Percentiles rank a stretch among this genome's conserved stretches.
Evolutionary conservation across 2,113 vertebrate genomes (phyloP).

Genomic region (Plecotus auritus): DNA sequence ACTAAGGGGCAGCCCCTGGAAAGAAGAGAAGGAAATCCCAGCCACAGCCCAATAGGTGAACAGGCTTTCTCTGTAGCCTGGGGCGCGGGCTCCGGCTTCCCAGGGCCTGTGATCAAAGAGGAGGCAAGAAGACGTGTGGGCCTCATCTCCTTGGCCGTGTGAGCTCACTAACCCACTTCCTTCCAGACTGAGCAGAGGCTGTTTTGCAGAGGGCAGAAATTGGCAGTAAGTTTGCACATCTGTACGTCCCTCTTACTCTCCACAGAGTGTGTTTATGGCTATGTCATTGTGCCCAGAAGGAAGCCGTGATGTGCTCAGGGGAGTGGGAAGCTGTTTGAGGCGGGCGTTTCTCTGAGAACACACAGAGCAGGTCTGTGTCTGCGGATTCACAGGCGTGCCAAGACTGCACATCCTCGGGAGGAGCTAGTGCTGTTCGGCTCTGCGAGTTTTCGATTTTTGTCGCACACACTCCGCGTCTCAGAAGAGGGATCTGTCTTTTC

Average conservation of each 20-base stretch:
- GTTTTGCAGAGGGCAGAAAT: not conserved
- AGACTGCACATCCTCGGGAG: constrained; percentile 37
- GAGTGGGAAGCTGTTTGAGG: not conserved
- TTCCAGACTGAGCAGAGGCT: constrained; percentile 2
- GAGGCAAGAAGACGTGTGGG: not conserved
- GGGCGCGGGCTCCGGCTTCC: constrained; percentile 15
- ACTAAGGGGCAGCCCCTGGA: not conserved
- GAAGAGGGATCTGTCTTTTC: constrained; percentile 82
- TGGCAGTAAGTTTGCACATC: accelerated
- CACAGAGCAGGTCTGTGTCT: not conserved
- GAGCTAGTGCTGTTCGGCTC: constrained; percentile 51
- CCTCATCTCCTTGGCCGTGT: constrained; percentile 59
- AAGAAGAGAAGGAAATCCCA: constrained; percentile 7
- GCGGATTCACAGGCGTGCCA: constrained; percentile 21
- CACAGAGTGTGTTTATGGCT: not conserved
- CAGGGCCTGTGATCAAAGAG: constrained; percentile 58
- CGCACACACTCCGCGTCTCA: constrained; percentile 70
- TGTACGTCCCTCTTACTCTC: not conserved
- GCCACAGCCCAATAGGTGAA: constrained; percentile 43
- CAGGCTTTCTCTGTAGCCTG: constrained; percentile 40
- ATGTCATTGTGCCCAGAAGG: not conserved
- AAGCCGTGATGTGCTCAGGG: not conserved
- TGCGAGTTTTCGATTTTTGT: constrained; percentile 54
- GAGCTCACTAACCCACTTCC: constrained; percentile 42
- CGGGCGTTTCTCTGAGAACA: not conserved